Percentiles rank a stretch among this genome's conserved stretches.
Conservation (phyloP, 2,888 invertebrate genomes). For the Belgica antarctica region DNA sequence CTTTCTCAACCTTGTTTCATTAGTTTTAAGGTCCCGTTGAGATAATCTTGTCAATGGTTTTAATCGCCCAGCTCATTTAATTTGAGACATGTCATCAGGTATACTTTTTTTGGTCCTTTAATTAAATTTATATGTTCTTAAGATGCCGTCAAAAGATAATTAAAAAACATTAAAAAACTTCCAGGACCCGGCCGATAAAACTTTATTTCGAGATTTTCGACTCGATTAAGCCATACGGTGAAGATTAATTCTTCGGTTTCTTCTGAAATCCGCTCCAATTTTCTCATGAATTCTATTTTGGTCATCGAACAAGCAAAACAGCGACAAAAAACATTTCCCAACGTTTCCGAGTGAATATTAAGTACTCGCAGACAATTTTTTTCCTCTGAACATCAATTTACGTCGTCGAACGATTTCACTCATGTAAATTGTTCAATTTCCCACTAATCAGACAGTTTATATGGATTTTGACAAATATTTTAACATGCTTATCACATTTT, state of each 20-base stretch:
- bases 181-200: not conserved
- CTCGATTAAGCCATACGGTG: not conserved
- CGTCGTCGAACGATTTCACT: not conserved
- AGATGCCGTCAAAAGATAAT: constrained; percentile 4
- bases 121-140: not conserved
- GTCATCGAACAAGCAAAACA: not conserved
- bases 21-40: not conserved
- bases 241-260: too few relatives aligned
- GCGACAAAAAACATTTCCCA: not conserved
- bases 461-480: not conserved
- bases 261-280: too few relatives aligned
- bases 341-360: not conserved
- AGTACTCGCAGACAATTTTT: not conserved
- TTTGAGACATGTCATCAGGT: not conserved
- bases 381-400: not conserved
- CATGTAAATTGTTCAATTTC: not conserved
- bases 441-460: not conserved
- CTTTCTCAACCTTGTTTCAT: not conserved
- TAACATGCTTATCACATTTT: not conserved
- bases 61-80: not conserved
- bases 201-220: not conserved
- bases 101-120: not conserved
- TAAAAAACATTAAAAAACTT: not conserved
- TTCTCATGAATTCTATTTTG: too few relatives aligned
- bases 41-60: not conserved